A percentile compares a stretch with the other conserved stretches of the same genome.
Evolutionary conservation across 1,140 invertebrate genomes (phyloP).

Genomic region (Dendrolimus punctatus): DNA sequence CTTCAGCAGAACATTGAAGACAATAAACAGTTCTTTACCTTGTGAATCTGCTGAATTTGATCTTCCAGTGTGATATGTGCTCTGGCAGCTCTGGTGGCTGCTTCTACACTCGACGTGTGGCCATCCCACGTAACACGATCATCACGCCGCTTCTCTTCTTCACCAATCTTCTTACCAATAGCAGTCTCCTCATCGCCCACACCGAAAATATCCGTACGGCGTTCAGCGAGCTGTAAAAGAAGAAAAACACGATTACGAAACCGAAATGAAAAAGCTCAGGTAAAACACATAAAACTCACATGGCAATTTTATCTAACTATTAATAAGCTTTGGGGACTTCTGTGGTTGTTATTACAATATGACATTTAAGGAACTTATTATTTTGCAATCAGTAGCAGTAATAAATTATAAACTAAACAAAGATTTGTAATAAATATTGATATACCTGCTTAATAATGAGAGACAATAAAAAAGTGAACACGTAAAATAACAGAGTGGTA

Average conservation of each 20-base stretch:
- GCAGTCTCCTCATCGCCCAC: constrained; percentile 98
- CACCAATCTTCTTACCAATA: constrained; percentile 99
- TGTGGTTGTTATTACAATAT: no score
- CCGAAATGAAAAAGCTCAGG: no score
- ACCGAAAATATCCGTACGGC: constrained; percentile 99
- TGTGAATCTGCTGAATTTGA: constrained; percentile 98
- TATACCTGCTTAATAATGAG: constrained; percentile 80
- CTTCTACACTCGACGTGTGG: constrained; percentile 95
- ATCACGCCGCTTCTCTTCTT: constrained; percentile 91
- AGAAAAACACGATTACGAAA: background rate
- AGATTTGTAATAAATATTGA: no score
- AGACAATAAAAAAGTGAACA: no score
- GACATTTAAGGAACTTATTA: no score
- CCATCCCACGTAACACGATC: constrained; percentile 98
- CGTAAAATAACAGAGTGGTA: no score
- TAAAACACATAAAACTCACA: no score
- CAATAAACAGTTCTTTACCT: constrained; percentile 46
- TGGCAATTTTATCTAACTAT: no score
- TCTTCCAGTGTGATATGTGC: constrained; percentile 97
- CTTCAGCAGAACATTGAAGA: no score
- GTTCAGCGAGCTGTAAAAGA: constrained; percentile 86
- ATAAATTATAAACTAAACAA: no score
- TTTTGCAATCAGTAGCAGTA: no score
- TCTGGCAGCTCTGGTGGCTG: constrained; percentile 90
- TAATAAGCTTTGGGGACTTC: no score